Conservation (phyloP, 2,888 invertebrate genomes). For the Heliothis peltigera region DNA sequence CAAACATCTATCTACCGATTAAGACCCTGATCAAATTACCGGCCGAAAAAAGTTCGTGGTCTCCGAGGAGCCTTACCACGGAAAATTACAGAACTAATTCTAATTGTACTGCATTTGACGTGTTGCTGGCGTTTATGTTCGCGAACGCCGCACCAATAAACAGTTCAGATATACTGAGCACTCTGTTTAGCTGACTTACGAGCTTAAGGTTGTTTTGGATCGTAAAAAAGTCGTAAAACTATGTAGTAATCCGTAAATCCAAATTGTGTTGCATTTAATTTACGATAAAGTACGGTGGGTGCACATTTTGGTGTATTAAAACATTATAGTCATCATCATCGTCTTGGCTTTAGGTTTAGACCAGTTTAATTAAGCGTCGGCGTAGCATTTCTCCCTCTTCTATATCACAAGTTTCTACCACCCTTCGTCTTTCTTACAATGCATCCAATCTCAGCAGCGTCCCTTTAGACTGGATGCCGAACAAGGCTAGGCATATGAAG, state of each 20-base stretch:
- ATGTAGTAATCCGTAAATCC: conserved; percentile 14
- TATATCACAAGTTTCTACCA: too few relatives aligned
- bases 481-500: too few relatives aligned
- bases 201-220: conserved; percentile 3
- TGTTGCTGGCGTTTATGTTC: not conserved
- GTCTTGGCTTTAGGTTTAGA: too few relatives aligned
- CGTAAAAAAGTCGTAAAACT: conserved; percentile 23
- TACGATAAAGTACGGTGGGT: conserved; percentile 2
- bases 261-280: conserved; percentile 21
- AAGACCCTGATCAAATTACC: too few relatives aligned
- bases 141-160: not conserved
- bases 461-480: too few relatives aligned
- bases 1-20: too few relatives aligned
- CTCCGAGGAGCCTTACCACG: not conserved
- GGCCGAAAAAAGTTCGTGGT: too few relatives aligned
- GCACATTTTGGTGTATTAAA: conserved; percentile 1
- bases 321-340: not conserved
- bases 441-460: too few relatives aligned
- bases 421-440: too few relatives aligned
- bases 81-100: conserved; percentile 1
- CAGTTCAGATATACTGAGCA: not conserved
- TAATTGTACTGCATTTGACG: conserved; percentile 1
- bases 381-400: too few relatives aligned
- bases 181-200: not conserved
- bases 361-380: too few relatives aligned